Conservation (phyloP, 2,797 vertebrate species). For the Poliocrania exsul region DNA sequence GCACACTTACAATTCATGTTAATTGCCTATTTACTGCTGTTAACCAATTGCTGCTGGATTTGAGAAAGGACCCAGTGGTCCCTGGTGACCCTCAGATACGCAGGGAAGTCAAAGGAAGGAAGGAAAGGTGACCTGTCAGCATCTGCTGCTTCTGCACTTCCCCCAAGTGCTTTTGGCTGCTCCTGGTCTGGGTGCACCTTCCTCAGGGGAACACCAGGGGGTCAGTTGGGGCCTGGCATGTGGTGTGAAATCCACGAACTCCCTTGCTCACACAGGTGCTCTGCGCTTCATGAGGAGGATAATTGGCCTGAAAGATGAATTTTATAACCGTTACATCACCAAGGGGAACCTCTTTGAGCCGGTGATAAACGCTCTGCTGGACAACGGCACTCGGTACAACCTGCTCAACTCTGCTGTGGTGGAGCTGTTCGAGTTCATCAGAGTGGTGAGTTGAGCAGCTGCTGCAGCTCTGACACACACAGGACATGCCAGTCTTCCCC, state of each 20-base stretch:
- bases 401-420: slow-evolving; percentile 97
- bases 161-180: not conserved
- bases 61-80: not conserved
- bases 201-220: accelerated
- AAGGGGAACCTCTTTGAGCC: slow-evolving; percentile 99
- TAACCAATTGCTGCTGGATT: not conserved
- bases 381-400: slow-evolving; percentile 98
- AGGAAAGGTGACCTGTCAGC: not conserved
- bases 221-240: not conserved
- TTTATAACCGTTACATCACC: slow-evolving; percentile 98
- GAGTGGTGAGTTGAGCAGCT: slow-evolving; percentile 86
- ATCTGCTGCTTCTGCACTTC: not conserved
- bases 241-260: not conserved
- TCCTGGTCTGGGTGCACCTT: not conserved
- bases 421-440: slow-evolving; percentile 98
- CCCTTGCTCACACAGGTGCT: slow-evolving; percentile 81
- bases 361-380: slow-evolving; percentile 95
- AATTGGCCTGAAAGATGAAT: slow-evolving; percentile 97
- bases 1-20: accelerated
- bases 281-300: slow-evolving; percentile 98
- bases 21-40: not conserved
- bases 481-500: not conserved
- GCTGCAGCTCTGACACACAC: not conserved
- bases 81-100: not conserved
- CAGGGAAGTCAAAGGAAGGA: not conserved